Conservation (phyloP, 2,113 vertebrate species). For the Sturnus vulgaris region DNA sequence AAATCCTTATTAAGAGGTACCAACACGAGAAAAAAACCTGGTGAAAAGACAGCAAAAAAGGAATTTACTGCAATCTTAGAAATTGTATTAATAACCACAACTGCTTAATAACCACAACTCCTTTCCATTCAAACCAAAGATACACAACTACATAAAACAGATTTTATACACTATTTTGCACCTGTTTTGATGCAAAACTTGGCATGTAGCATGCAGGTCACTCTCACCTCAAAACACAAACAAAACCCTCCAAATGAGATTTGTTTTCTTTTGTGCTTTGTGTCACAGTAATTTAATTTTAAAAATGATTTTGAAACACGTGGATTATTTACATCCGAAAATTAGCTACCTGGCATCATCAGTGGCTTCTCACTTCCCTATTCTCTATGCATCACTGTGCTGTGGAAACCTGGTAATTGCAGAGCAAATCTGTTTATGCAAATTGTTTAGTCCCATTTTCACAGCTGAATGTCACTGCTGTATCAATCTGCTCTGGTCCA, state of each 20-base stretch:
- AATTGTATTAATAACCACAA: background rate
- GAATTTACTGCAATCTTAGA: background rate
- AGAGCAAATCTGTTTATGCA: background rate
- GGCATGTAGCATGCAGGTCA: background rate
- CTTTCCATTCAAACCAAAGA: background rate
- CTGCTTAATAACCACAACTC: background rate
- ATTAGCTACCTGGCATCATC: background rate
- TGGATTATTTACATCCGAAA: background rate
- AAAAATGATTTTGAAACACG: background rate
- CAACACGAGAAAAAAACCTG: background rate
- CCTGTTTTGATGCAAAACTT: background rate
- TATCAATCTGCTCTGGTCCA: background rate
- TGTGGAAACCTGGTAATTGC: background rate
- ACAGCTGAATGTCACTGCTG: background rate
- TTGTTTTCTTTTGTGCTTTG: background rate
- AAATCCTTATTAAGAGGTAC: background rate
- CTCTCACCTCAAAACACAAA: background rate
- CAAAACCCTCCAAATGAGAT: background rate
- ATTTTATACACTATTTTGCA: background rate
- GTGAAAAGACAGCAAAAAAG: background rate
- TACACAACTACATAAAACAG: background rate
- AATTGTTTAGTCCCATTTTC: background rate
- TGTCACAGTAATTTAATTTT: background rate
- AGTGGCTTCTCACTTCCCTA: background rate
- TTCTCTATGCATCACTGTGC: background rate